Evolutionary conservation across 2,797 vertebrate genomes (phyloP).

Genomic region (Mormyrus proboscirostris): DNA sequence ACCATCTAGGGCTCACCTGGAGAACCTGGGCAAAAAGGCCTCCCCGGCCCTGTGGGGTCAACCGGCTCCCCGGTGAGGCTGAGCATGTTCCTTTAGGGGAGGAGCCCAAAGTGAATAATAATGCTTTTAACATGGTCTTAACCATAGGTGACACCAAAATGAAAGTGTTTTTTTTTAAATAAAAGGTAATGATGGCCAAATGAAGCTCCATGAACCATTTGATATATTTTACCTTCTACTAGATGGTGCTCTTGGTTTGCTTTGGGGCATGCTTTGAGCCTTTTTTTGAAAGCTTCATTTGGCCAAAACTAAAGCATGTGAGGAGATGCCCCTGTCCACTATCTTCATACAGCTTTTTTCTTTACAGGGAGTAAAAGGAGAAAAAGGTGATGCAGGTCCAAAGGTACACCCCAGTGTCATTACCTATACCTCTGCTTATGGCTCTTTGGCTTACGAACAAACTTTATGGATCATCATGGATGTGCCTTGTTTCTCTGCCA

Average conservation of each 20-base stretch:
- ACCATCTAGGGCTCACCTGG: constrained; percentile 63
- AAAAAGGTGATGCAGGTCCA: constrained; percentile 71
- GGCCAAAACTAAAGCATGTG: not conserved
- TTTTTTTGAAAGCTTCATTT: not conserved
- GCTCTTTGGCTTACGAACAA: not conserved
- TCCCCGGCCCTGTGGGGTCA: constrained; percentile 56
- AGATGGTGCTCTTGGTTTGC: not conserved
- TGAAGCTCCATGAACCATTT: not conserved
- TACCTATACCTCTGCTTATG: not conserved
- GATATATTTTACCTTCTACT: not conserved
- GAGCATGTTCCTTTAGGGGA: not conserved
- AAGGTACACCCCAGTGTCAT: constrained; percentile 62
- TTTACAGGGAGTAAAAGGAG: constrained; percentile 74
- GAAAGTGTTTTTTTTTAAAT: not conserved
- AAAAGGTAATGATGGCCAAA: not conserved
- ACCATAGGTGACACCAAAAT: constrained; percentile 12
- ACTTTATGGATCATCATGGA: not conserved
- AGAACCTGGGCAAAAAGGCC: constrained; percentile 57
- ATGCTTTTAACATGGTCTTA: not conserved
- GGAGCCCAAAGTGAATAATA: not conserved
- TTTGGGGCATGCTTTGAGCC: not conserved
- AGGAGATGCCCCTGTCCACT: not conserved
- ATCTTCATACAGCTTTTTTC: constrained; percentile 18
- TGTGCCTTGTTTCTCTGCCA: constrained; percentile 44
- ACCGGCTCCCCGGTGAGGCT: constrained; percentile 59